Conservation (phyloP, 1,140 invertebrate genomes). For the Drosophila santomea region DNA sequence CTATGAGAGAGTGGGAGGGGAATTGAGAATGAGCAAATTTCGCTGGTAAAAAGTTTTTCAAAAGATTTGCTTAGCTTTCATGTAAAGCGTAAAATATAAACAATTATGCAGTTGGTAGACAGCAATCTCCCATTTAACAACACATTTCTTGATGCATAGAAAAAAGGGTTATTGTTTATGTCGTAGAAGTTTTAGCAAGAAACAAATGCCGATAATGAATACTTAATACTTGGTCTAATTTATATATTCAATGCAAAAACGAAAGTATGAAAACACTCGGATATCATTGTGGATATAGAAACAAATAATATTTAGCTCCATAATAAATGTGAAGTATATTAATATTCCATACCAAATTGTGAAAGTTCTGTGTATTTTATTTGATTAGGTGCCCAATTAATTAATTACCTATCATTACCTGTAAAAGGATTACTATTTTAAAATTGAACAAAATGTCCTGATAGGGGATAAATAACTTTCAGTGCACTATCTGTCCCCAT, state of each 20-base stretch:
- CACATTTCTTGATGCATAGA: not conserved
- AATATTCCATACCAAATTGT: too few species aligned
- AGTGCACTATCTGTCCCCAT: constrained; percentile 17
- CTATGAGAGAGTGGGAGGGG: constrained; percentile 10
- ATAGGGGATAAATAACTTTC: not conserved
- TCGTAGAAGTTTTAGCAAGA: not conserved
- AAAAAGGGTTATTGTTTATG: not conserved
- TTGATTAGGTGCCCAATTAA: too few species aligned
- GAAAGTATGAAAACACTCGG: too few species aligned
- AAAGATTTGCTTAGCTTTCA: constrained; percentile 83
- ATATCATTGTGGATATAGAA: too few species aligned
- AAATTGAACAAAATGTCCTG: too few species aligned
- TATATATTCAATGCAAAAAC: too few species aligned
- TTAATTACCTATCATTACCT: too few species aligned
- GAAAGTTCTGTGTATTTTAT: too few species aligned
- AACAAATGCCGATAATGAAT: not conserved
- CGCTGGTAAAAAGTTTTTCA: constrained; percentile 75
- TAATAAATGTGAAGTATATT: too few species aligned
- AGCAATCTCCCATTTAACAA: not conserved
- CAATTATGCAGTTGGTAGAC: constrained; percentile 72
- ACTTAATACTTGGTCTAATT: not conserved
- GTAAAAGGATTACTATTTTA: too few species aligned
- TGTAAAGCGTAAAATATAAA: constrained; percentile 83
- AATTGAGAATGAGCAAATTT: constrained; percentile 15
- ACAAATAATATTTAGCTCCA: too few species aligned